Conservation (phyloP, 2,113 vertebrate species). For the Psilopogon haemacephalus region DNA sequence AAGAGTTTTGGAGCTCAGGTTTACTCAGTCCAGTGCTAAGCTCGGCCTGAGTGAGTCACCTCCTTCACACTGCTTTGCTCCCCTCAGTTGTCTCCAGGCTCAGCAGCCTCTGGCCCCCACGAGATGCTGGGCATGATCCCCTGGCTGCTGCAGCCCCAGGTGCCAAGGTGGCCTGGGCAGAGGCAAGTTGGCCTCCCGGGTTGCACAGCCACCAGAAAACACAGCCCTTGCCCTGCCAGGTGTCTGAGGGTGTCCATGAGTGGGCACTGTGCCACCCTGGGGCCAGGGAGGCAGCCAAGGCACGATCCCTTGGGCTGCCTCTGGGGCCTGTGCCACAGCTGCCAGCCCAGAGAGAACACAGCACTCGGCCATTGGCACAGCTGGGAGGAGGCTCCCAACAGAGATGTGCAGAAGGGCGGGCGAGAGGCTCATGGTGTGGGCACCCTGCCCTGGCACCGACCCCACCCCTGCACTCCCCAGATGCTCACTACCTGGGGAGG, state of each 20-base stretch:
- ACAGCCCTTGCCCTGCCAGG: background rate
- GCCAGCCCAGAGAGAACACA: background rate
- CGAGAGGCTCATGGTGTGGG: rapidly evolving
- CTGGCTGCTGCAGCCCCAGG: rapidly evolving
- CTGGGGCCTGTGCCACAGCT: rapidly evolving
- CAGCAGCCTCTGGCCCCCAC: background rate
- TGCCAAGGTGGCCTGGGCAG: background rate
- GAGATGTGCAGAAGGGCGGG: rapidly evolving
- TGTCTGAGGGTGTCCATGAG: rapidly evolving
- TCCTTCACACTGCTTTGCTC: background rate
- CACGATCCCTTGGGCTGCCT: background rate
- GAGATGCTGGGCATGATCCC: rapidly evolving
- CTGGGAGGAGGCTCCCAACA: background rate
- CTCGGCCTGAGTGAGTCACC: background rate
- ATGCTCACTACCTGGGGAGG: rapidly evolving
- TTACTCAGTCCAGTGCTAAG: background rate
- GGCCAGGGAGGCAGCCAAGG: background rate
- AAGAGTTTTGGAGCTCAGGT: background rate
- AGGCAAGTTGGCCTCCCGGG: background rate
- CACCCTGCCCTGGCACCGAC: rapidly evolving
- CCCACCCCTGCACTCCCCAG: too few relatives aligned
- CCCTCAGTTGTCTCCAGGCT: background rate
- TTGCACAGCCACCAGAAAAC: background rate
- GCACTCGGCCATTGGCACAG: background rate
- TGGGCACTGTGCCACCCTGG: background rate